Evolutionary conservation across 2,888 invertebrate species (phyloP).

Genomic region (Callyntrura guangdongensis): DNA sequence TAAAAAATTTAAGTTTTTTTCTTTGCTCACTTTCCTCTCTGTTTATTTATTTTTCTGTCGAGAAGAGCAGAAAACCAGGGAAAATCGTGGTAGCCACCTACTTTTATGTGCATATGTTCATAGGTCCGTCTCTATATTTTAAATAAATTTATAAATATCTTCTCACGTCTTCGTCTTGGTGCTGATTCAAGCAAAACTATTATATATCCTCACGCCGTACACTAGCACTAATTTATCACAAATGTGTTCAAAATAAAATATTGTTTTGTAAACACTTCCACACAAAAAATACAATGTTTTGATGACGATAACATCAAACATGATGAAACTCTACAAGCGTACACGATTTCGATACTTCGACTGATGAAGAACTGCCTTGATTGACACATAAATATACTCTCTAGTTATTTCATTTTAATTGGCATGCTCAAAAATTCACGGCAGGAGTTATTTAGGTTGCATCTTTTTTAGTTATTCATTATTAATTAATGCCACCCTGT

Average conservation of each 20-base stretch:
- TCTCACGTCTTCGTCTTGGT: neutral
- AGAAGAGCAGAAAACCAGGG: neutral
- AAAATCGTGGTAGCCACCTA: neutral
- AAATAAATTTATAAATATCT: neutral
- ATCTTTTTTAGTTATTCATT: neutral
- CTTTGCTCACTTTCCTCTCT: neutral
- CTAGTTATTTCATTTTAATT: conserved; percentile 21
- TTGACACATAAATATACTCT: neutral
- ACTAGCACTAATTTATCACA: no score
- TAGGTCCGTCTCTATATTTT: no score
- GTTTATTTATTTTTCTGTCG: conserved; percentile 49
- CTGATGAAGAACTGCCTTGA: neutral
- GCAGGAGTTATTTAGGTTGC: conserved; percentile 1
- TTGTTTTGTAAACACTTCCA: no score
- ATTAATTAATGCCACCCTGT: conserved; percentile 13
- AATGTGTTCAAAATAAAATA: no score
- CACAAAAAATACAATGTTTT: neutral
- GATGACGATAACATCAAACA: neutral
- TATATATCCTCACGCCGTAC: no score
- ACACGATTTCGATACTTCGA: neutral
- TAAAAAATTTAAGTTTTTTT: conserved; percentile 43
- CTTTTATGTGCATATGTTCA: no score
- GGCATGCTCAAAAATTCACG: neutral
- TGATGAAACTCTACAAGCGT: neutral
- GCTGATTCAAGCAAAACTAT: no score